These are phyloP conservation scores for Drosophila elegans DNA, from an alignment of 1,140 invertebrate genomes.

Conservation along the genomic window DNA sequence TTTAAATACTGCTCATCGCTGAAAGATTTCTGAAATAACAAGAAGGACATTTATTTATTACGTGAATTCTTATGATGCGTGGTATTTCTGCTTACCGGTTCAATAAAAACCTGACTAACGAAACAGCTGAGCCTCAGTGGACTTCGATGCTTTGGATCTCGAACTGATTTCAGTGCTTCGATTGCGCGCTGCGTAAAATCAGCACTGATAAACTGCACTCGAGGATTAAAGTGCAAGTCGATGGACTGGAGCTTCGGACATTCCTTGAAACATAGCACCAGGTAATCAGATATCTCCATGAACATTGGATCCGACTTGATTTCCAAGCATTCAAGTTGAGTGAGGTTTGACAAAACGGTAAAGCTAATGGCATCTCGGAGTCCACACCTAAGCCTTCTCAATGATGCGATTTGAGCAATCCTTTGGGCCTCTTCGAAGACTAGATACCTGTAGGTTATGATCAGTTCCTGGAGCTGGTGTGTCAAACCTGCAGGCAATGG, in stretches of 20 bases:
- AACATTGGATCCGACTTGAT: neutral
- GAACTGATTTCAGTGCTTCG: neutral
- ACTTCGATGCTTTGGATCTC: neutral
- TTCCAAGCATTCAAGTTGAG: neutral
- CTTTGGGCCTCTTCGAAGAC: neutral
- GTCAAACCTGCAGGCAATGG: neutral
- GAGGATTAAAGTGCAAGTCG: neutral
- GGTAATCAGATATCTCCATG: neutral
- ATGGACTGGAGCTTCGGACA: neutral
- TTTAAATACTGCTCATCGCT: neutral
- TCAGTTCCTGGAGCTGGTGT: neutral
- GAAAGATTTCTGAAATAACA: neutral
- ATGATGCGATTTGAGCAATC: neutral
- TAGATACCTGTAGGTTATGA: conserved; percentile 6
- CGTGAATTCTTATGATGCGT: too few relatives aligned
- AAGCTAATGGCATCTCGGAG: neutral
- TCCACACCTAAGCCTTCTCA: conserved; percentile 6
- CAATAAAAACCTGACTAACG: neutral
- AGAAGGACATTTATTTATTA: too few relatives aligned
- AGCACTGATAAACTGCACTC: neutral
- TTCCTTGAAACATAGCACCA: neutral
- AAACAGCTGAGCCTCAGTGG: neutral
- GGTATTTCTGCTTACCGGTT: conserved; percentile 2
- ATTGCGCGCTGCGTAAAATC: neutral
- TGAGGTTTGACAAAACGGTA: neutral